phyloP scores from a whole-genome alignment of 2,888 invertebrate species.

The Endotricha flammealis region DNA sequence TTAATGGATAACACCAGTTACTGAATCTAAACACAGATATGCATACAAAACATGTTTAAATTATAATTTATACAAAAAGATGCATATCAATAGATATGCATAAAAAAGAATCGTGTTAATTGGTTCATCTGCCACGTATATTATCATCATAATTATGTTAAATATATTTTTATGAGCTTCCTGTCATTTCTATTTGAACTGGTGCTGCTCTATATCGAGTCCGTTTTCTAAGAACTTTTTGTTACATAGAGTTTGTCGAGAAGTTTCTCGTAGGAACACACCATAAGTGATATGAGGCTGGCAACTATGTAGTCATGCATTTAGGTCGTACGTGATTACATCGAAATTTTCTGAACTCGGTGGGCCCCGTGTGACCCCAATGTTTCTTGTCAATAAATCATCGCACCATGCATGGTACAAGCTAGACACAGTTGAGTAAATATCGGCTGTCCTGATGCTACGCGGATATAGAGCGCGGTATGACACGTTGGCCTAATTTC shows the following conservation, averaged over 20 bases:
- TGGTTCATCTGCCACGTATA: too few relatives aligned
- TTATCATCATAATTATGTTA: too few relatives aligned
- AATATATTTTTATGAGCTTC: background rate
- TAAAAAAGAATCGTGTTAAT: constrained; percentile 3
- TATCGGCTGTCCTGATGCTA: constrained; percentile 23
- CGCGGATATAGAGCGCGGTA: constrained; percentile 15
- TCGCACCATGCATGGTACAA: constrained; percentile 23
- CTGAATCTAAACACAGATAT: background rate
- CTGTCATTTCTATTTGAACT: background rate
- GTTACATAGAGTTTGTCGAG: constrained; percentile 1
- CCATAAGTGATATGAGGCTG: constrained; percentile 31
- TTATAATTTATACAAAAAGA: background rate
- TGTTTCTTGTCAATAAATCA: constrained; percentile 7
- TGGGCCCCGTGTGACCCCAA: constrained; percentile 6
- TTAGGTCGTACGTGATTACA: constrained; percentile 57
- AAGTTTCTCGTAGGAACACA: constrained; percentile 17
- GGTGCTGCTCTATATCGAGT: background rate
- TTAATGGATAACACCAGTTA: too few relatives aligned
- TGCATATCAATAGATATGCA: constrained; percentile 11
- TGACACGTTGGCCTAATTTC: constrained; percentile 56
- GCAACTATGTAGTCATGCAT: constrained; percentile 41
- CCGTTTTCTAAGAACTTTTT: constrained; percentile 1
- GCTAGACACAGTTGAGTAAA: constrained; percentile 21
- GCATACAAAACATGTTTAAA: too few relatives aligned
- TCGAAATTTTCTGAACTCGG: constrained; percentile 34